Base-by-base conservation (phyloP, 2,888 invertebrate genomes). In the Mechanitis messenoides region DNA sequence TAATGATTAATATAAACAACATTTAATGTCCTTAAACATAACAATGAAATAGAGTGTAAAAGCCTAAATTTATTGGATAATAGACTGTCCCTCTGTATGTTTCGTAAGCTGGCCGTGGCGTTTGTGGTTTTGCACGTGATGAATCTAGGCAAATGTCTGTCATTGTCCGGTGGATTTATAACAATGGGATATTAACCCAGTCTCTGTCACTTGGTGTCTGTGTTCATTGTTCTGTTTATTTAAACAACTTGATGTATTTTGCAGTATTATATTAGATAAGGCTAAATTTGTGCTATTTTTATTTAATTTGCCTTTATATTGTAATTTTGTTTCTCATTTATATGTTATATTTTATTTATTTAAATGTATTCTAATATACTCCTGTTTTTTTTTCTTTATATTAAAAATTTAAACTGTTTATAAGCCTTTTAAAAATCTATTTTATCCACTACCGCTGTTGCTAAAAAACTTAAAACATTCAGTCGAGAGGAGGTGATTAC, bases 111-210 rank as follows among this genome's bases (percentile, higher is more conserved):
- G 81, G 66, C 64, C 70, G 74, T 71, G 75, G 74, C 82, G 71
- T 74, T 75, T 72, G 74, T 67, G 74, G 77, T 73, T 76, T 73
- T 71, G 68, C 69, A 64, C 75, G 78, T 80, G 83, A 84, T 80
- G 79, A 73, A 83, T 84, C 78, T 79, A 76, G 73, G 78, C 79
- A 78, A 80, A 79, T 78, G 77, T 77, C 77, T 74, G 71, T 76
- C 76, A 78, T 75, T 78, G 82, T 76, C 78, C 75, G 67, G 45
- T 60, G 68, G 74, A 77, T 78, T 76, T 79, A 67, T 66, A 68
- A 66, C 65, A 64, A 66, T 66, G 59, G 55, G 56, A 60, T 59
- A 68, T 57, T 62, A 62, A 61, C 61, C 56, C 58, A 53, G 61
- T 56, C 63, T 60, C 58, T 54, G 61, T 56, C 50, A 60, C 64